Base-by-base conservation (phyloP, 2,113 vertebrate species). In the Lepus europaeus region DNA sequence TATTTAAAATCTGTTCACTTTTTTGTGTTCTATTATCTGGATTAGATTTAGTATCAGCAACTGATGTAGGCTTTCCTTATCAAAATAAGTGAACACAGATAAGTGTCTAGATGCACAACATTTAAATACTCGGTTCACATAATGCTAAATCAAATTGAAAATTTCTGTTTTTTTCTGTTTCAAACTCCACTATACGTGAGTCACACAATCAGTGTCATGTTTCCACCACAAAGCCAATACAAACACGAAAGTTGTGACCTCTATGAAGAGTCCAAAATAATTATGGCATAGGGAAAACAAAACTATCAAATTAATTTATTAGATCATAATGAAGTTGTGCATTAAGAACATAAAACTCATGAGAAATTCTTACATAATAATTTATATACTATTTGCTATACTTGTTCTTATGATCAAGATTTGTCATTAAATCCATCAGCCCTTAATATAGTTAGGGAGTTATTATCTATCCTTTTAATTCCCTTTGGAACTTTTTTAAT, bases 401-500 rank as follows among this genome's bases (percentile, higher is more conserved):
- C 13, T 80, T 72, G 33, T 61, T 80, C n/a, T 77, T 85, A 53
- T 31, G 13, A 85, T 39, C 72, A 1, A 72, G 6, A 83, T 74
- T 16, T 4, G 19, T 70, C 4, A 39, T 76, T 87, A 93, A 81
- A 69, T 87, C 19, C 63, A 90, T 14, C 49, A 64, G 1, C 9
- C 14, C 31, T 72, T 80, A 78, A 23, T 77, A 73, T 70, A 17
- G 20, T 66, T 68, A 92, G 31, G 90, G 81, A 63, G 11, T 78
- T 89, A 3, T 59, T 49, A 56, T 74, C 36, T 94, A 53, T 61
- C 10, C 1, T 25, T 0, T 31, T 88, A 63, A 59, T 88, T 93
- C 63, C 16, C 5, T 64, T 95, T 88, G 61, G 85, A 80, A 87
- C 17, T 56, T 93, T 93, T 72, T 81, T 92, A 85, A 74, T 85